Evolutionary conservation across 2,113 vertebrate species (phyloP).

Genomic region (Zootoca vivipara): DNA sequence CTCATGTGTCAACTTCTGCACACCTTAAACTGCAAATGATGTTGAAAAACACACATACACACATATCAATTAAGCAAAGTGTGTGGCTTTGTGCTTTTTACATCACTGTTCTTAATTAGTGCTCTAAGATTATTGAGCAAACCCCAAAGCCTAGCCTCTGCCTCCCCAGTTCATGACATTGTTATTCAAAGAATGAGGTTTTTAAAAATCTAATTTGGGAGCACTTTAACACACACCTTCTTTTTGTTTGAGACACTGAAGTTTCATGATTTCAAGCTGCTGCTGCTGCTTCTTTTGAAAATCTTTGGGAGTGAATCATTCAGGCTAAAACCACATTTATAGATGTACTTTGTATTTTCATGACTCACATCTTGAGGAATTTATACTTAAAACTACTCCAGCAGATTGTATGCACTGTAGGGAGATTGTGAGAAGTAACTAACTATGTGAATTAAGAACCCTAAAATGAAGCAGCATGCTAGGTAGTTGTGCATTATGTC

Average conservation of each 20-base stretch:
- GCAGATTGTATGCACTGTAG: not conserved
- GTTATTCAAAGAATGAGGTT: not conserved
- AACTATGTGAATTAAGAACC: not conserved
- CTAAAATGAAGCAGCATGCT: accelerated
- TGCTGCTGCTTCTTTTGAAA: too few relatives aligned
- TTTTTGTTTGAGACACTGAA: not conserved
- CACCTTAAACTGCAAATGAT: not conserved
- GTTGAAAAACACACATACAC: not conserved
- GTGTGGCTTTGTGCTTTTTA: not conserved
- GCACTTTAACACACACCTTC: not conserved
- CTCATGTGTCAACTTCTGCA: not conserved
- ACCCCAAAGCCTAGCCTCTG: not conserved
- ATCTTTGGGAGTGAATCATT: not conserved
- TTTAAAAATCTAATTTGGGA: conserved; percentile 7
- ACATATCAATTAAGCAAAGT: not conserved
- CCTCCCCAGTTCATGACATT: not conserved
- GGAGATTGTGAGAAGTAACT: not conserved
- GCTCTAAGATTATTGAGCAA: not conserved
- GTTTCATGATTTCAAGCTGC: not conserved
- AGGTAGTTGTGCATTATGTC: accelerated
- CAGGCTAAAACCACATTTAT: not conserved
- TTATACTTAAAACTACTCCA: not conserved
- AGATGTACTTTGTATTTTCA: not conserved
- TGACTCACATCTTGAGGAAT: not conserved
- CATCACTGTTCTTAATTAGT: not conserved